phyloP scores from a whole-genome alignment of 2,797 vertebrate genomes.

The Chanos chanos region DNA sequence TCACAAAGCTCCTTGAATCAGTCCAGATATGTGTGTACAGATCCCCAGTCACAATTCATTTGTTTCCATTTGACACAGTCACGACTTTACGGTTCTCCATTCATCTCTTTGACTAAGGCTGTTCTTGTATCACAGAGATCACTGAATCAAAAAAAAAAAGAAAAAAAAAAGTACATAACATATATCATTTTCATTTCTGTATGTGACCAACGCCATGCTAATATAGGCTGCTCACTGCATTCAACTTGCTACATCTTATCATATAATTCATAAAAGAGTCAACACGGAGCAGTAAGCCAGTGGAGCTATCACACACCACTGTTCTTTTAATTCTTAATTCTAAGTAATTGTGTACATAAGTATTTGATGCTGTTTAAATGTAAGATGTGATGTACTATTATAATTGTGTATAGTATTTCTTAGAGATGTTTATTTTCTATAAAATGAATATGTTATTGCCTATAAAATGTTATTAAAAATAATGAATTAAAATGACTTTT shows the following conservation, averaged over 20 bases:
- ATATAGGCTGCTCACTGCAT: conserved; percentile 27
- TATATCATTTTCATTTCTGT: conserved; percentile 28
- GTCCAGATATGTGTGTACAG: conserved; percentile 60
- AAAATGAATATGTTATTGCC: conserved; percentile 86
- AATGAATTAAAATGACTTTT: conserved; percentile 60
- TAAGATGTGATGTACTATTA: conserved; percentile 87
- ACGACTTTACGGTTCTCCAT: not conserved
- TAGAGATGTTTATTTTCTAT: conserved; percentile 90
- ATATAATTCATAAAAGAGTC: conserved; percentile 3
- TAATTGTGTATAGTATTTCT: conserved; percentile 89
- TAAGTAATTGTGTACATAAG: conserved; percentile 79
- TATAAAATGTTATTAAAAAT: conserved; percentile 84
- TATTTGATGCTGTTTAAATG: conserved; percentile 86
- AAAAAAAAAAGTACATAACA: not conserved
- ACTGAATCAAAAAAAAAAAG: conserved; percentile 5
- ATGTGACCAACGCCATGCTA: conserved; percentile 30
- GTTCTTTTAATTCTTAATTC: conserved; percentile 42
- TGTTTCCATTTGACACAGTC: not conserved
- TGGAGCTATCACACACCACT: conserved; percentile 61
- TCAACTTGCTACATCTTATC: conserved; percentile 34
- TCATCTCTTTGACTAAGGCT: too few relatives aligned
- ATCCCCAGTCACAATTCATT: not conserved
- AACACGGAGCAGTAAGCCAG: conserved; percentile 55
- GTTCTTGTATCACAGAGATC: too few relatives aligned
- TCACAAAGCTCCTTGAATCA: too few relatives aligned